Conservation (phyloP, 2,888 invertebrate genomes). For the Oligia fasciuncula region DNA sequence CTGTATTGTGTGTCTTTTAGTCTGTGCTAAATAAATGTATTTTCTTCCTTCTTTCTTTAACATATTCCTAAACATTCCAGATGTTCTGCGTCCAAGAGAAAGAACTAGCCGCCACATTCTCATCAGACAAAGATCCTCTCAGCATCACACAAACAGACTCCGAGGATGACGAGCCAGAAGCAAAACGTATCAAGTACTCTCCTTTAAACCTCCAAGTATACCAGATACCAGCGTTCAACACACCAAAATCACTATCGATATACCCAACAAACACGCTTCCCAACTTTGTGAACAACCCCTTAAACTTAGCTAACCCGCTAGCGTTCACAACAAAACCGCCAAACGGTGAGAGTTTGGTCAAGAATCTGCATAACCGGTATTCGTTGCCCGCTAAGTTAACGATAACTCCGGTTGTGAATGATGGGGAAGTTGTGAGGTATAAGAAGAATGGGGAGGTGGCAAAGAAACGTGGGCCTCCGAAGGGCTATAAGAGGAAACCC, state of each 20-base stretch:
- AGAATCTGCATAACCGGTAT: slow-evolving; percentile 80
- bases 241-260: slow-evolving; percentile 81
- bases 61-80: slow-evolving; percentile 69
- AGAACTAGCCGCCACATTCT: slow-evolving; percentile 71
- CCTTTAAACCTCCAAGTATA: slow-evolving; percentile 86
- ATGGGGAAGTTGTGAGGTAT: slow-evolving; percentile 82
- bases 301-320: slow-evolving; percentile 84
- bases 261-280: slow-evolving; percentile 79
- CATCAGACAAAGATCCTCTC: slow-evolving; percentile 78
- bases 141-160: slow-evolving; percentile 78
- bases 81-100: slow-evolving; percentile 88
- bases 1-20: no score
- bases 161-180: slow-evolving; percentile 83
- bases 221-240: slow-evolving; percentile 84
- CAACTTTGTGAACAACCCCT: slow-evolving; percentile 85
- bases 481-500: slow-evolving; percentile 86
- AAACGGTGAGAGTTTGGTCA: slow-evolving; percentile 79
- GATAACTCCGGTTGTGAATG: slow-evolving; percentile 80
- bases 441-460: slow-evolving; percentile 88
- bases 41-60: no score
- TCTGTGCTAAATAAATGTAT: no score
- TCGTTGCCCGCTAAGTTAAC: slow-evolving; percentile 84
- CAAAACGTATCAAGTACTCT: slow-evolving; percentile 80
- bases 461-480: slow-evolving; percentile 86
- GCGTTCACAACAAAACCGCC: slow-evolving; percentile 75